Evolutionary conservation across 2,888 invertebrate species (phyloP).

Genomic region (Nomada lathburiana): DNA sequence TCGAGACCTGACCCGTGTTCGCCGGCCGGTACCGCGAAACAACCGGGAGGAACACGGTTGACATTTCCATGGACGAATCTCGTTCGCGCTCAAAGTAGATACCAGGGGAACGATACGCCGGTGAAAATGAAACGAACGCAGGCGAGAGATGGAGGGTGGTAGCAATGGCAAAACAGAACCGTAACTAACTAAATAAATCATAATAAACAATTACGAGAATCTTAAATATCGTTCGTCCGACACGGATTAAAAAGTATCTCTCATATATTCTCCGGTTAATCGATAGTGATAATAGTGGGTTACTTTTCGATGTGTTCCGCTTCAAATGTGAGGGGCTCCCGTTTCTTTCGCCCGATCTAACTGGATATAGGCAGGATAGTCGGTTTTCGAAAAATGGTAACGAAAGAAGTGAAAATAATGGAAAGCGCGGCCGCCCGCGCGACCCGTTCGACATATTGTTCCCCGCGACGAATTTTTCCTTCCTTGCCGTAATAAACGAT

Average conservation of each 20-base stretch:
- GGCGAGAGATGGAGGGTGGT: neutral
- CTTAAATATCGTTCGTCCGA: conserved; percentile 43
- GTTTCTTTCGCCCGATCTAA: conserved; percentile 49
- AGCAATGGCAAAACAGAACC: neutral
- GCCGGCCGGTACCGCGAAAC: neutral
- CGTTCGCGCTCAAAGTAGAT: conserved; percentile 7
- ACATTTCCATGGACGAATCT: conserved; percentile 45
- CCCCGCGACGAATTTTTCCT: conserved; percentile 40
- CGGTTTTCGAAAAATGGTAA: conserved; percentile 32
- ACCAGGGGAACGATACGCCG: conserved; percentile 57
- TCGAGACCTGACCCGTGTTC: neutral
- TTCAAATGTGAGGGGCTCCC: conserved; percentile 31
- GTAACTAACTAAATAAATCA: conserved; percentile 22
- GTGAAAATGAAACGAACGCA: conserved; percentile 11
- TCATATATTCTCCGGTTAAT: conserved; percentile 49
- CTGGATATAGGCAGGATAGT: conserved; percentile 34
- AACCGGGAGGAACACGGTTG: conserved; percentile 12
- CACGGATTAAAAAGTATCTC: conserved; percentile 32
- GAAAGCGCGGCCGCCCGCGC: conserved; percentile 5
- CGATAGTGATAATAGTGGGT: conserved; percentile 51
- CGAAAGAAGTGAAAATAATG: neutral
- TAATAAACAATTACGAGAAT: conserved; percentile 30
- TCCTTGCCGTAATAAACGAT: conserved; percentile 62
- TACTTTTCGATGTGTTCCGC: conserved; percentile 58
- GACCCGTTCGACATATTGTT: conserved; percentile 53